These are phyloP conservation scores for Epinephelus moara DNA, from an alignment of 2,113 vertebrate species.

Conservation along the genomic window DNA sequence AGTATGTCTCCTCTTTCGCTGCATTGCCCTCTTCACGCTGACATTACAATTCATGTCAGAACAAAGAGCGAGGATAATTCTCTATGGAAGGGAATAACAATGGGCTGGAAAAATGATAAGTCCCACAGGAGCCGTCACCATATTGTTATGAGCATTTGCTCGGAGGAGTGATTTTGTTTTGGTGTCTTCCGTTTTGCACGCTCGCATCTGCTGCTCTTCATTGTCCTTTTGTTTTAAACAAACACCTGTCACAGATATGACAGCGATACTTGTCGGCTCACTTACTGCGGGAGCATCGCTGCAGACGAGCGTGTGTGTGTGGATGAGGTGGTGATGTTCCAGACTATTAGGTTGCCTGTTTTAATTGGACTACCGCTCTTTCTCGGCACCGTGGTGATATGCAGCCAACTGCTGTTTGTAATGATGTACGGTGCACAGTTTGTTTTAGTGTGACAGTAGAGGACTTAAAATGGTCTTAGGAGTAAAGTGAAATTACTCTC, in stretches of 20 bases:
- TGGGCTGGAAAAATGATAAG: conserved; percentile 51
- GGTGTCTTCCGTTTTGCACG: conserved; percentile 37
- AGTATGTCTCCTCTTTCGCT: conserved; percentile 7
- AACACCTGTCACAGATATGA: conserved; percentile 69
- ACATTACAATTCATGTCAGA: conserved; percentile 58
- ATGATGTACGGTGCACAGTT: conserved; percentile 25
- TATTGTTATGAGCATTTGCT: conserved; percentile 52
- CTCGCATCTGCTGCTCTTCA: conserved; percentile 45
- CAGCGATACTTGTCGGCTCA: conserved; percentile 65
- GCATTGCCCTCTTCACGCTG: conserved; percentile 34
- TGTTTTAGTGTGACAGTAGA: conserved; percentile 47
- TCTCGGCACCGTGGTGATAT: conserved; percentile 31
- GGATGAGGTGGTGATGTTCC: conserved; percentile 59
- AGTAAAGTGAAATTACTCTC: conserved; percentile 19
- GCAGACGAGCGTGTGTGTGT: conserved; percentile 21
- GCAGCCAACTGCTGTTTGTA: conserved; percentile 55
- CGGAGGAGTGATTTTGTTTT: conserved; percentile 44
- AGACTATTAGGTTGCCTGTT: conserved; percentile 59
- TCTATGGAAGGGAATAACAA: conserved; percentile 61
- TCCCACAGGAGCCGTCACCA: conserved; percentile 52
- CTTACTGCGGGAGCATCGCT: conserved; percentile 33
- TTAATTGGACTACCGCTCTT: conserved; percentile 71
- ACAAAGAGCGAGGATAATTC: conserved; percentile 52
- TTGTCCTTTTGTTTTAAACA: conserved; percentile 66
- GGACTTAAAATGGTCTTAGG: conserved; percentile 27